Conservation (phyloP, 1,140 invertebrate species). For the Nasonia longicornis region DNA sequence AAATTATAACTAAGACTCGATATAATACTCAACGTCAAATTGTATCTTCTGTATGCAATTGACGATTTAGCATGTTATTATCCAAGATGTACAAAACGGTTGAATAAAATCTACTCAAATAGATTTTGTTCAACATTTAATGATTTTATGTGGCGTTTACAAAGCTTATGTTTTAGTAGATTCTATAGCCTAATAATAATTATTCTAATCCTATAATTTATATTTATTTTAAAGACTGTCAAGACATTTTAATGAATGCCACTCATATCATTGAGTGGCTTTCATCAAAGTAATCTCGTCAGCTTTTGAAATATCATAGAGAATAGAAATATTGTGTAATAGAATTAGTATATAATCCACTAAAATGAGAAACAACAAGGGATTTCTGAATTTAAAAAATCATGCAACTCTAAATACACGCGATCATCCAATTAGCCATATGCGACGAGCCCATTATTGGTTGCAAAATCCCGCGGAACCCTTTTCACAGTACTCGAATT, state of each 20-base stretch:
- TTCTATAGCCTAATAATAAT: neutral
- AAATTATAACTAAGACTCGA: neutral
- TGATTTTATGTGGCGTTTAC: neutral
- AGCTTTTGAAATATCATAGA: too few species aligned
- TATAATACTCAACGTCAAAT: too few species aligned
- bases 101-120: neutral
- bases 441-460: too few species aligned
- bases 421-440: conserved; percentile 25
- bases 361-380: neutral
- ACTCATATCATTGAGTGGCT: too few species aligned
- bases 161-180: neutral
- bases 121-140: neutral
- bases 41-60: neutral
- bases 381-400: neutral
- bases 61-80: neutral
- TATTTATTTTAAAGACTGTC: neutral
- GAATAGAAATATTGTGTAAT: too few species aligned
- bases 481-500: conserved; percentile 11
- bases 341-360: neutral
- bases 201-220: neutral
- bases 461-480: conserved; percentile 4
- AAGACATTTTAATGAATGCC: too few species aligned
- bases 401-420: neutral
- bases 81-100: neutral
- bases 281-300: too few species aligned